These are phyloP conservation scores for Heterotis niloticus DNA, from an alignment of 2,113 vertebrate species.

Conservation along the genomic window DNA sequence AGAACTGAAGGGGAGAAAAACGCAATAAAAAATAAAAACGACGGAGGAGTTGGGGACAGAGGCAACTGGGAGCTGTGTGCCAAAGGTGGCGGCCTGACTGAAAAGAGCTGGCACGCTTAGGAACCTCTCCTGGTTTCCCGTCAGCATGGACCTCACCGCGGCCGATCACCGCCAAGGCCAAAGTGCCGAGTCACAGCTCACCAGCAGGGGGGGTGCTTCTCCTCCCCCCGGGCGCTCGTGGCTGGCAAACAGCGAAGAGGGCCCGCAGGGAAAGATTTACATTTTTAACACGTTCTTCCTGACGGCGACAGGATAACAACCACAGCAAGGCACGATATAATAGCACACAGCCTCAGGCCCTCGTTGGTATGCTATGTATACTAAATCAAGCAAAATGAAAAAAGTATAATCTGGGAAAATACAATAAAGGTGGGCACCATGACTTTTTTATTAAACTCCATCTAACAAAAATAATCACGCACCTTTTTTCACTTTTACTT, in stretches of 20 bases:
- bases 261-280: constrained; percentile 42
- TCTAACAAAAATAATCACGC: background rate
- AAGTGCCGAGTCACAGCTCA: constrained; percentile 56
- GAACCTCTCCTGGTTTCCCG: constrained; percentile 68
- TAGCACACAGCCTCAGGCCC: constrained; percentile 40
- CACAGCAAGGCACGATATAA: constrained; percentile 38
- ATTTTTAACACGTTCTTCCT: constrained; percentile 46
- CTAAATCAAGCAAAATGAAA: constrained; percentile 33
- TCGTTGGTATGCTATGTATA: constrained; percentile 42
- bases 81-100: constrained; percentile 56
- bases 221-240: constrained; percentile 21
- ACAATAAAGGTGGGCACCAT: constrained; percentile 28
- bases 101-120: constrained; percentile 73
- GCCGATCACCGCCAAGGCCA: constrained; percentile 69
- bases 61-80: constrained; percentile 28
- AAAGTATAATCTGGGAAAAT: constrained; percentile 36
- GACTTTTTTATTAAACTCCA: constrained; percentile 2
- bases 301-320: constrained; percentile 44
- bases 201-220: constrained; percentile 70
- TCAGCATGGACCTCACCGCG: constrained; percentile 60
- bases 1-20: background rate
- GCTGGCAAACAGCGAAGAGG: constrained; percentile 16
- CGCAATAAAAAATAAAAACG: background rate
- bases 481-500: background rate
- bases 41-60: constrained; percentile 17